These are phyloP conservation scores for Phaethon lepturus DNA, from an alignment of 2,113 vertebrate species.

Conservation along the genomic window DNA sequence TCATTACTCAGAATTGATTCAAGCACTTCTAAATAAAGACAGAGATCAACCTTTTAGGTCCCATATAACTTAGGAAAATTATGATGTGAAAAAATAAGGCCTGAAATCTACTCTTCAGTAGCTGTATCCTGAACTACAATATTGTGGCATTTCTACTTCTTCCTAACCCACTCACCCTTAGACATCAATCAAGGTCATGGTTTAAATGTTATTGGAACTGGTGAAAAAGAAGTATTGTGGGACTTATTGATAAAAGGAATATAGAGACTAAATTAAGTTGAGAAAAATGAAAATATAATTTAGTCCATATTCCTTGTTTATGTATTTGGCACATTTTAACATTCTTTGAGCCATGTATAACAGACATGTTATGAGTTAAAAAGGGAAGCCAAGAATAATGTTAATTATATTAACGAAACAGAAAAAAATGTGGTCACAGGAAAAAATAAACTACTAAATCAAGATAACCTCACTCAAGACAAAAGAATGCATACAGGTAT, in stretches of 20 bases:
- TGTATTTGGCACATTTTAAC: conserved; percentile 51
- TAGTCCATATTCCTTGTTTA: conserved; percentile 50
- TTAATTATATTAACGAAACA: conserved; percentile 39
- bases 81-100: neutral
- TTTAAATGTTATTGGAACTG: conserved; percentile 25
- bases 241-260: conserved; percentile 47
- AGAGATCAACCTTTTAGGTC: neutral
- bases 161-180: neutral
- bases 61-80: neutral
- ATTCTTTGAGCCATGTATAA: conserved; percentile 47
- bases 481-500: neutral
- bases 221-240: conserved; percentile 17
- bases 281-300: conserved; percentile 69
- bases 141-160: neutral
- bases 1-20: neutral
- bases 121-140: neutral
- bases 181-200: conserved; percentile 3
- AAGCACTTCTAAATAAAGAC: neutral
- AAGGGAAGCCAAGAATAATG: conserved; percentile 43
- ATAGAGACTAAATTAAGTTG: conserved; percentile 62
- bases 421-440: neutral
- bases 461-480: neutral
- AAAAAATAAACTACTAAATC: conserved; percentile 1
- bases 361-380: conserved; percentile 22
- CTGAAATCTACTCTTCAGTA: neutral